These are phyloP conservation scores for Cheumatopsyche charites DNA, from an alignment of 1,140 invertebrate species.

Conservation along the genomic window DNA sequence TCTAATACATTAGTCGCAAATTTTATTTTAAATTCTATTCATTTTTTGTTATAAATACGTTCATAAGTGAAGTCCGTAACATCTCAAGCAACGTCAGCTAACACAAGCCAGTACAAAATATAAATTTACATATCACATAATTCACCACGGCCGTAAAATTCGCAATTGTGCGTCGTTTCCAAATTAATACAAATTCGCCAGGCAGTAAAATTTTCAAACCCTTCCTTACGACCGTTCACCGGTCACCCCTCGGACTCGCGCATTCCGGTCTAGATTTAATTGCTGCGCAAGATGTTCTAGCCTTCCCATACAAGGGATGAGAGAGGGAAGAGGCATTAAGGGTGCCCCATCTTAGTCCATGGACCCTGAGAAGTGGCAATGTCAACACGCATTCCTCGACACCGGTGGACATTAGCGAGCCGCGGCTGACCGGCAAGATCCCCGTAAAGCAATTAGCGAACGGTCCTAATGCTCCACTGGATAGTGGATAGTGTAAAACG, in stretches of 20 bases:
- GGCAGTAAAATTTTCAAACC: slow-evolving; percentile 12
- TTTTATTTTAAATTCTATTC: too few relatives aligned
- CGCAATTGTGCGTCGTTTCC: too few relatives aligned
- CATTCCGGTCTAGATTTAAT: slow-evolving; percentile 35
- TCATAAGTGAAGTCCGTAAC: too few relatives aligned
- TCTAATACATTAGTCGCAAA: too few relatives aligned
- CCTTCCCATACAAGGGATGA: neutral
- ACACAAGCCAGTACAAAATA: too few relatives aligned
- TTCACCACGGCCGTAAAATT: too few relatives aligned
- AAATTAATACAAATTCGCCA: too few relatives aligned
- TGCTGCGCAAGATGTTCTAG: slow-evolving; percentile 24
- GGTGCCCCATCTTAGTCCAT: neutral
- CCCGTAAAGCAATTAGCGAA: slow-evolving; percentile 48
- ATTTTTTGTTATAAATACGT: too few relatives aligned
- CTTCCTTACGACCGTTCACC: slow-evolving; percentile 3
- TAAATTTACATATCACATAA: too few relatives aligned
- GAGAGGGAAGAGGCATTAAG: neutral
- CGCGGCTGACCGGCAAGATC: slow-evolving; percentile 41
- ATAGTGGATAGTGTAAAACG: too few relatives aligned
- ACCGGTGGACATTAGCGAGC: slow-evolving; percentile 25
- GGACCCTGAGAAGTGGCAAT: slow-evolving; percentile 29
- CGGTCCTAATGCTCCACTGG: slow-evolving; percentile 39
- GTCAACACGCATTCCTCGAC: slow-evolving; percentile 42
- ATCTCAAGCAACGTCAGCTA: too few relatives aligned
- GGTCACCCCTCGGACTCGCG: slow-evolving; percentile 16